These are phyloP conservation scores for Megamerina dolium DNA, from an alignment of 2,888 invertebrate species.

Conservation along the genomic window DNA sequence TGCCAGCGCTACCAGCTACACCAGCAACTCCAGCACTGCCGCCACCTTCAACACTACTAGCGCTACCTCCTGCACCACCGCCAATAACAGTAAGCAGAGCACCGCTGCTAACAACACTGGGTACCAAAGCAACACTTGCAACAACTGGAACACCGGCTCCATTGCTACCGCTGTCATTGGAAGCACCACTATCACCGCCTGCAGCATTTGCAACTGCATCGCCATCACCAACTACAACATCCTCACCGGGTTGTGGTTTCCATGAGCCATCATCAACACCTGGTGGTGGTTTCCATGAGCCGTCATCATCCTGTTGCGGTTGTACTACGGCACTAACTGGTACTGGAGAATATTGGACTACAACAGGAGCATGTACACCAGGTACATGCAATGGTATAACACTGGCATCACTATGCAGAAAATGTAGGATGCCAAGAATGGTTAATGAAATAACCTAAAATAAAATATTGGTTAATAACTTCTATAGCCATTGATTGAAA, in stretches of 20 bases:
- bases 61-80: slow-evolving; percentile 27
- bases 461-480: background rate
- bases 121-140: background rate
- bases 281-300: slow-evolving; percentile 21
- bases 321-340: slow-evolving; percentile 4
- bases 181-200: slow-evolving; percentile 12
- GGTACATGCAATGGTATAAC: slow-evolving; percentile 13
- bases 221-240: slow-evolving; percentile 19
- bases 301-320: slow-evolving; percentile 14
- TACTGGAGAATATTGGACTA: slow-evolving; percentile 1
- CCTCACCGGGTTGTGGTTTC: slow-evolving; percentile 24
- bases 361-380: slow-evolving; percentile 11
- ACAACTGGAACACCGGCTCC: background rate
- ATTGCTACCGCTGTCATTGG: slow-evolving; percentile 11
- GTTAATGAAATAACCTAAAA: slow-evolving; percentile 18
- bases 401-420: slow-evolving; percentile 11
- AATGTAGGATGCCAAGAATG: slow-evolving; percentile 18
- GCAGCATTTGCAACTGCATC: slow-evolving; percentile 7
- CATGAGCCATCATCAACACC: slow-evolving; percentile 24
- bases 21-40: slow-evolving; percentile 32
- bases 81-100: slow-evolving; percentile 29
- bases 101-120: slow-evolving; percentile 10
- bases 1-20: slow-evolving; percentile 31
- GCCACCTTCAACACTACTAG: slow-evolving; percentile 24
- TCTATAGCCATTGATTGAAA: background rate